These are phyloP conservation scores for Vespertilio murinus DNA, from an alignment of 2,797 vertebrate species.

Conservation along the genomic window DNA sequence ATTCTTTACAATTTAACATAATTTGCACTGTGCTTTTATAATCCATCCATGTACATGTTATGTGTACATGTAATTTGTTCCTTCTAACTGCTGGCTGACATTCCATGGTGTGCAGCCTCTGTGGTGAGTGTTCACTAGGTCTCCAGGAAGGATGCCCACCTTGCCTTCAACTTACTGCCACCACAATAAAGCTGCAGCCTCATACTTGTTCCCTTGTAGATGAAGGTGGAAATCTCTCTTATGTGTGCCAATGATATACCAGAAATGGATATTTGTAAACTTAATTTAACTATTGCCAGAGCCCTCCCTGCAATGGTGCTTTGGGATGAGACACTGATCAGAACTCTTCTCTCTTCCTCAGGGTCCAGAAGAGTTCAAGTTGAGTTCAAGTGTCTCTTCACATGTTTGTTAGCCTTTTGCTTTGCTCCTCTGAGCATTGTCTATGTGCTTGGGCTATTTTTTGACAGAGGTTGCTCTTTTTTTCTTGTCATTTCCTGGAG, in stretches of 20 bases:
- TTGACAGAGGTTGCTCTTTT: not conserved
- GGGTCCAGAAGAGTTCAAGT: not conserved
- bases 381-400: not conserved
- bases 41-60: not conserved
- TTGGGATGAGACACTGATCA: not conserved
- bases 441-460: not conserved
- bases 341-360: not conserved
- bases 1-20: conserved; percentile 16
- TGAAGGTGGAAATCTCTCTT: not conserved
- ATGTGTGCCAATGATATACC: not conserved
- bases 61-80: not conserved
- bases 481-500: not conserved
- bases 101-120: not conserved
- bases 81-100: not conserved
- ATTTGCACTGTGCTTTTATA: not conserved
- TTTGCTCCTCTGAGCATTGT: not conserved
- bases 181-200: not conserved
- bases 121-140: not conserved
- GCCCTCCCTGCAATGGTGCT: not conserved
- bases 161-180: not conserved
- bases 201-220: not conserved
- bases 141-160: not conserved
- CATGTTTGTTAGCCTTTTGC: not conserved
- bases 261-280: not conserved
- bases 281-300: not conserved